phyloP scores from a whole-genome alignment of 2,797 vertebrate genomes.

The Adrianichthys oophorus region DNA sequence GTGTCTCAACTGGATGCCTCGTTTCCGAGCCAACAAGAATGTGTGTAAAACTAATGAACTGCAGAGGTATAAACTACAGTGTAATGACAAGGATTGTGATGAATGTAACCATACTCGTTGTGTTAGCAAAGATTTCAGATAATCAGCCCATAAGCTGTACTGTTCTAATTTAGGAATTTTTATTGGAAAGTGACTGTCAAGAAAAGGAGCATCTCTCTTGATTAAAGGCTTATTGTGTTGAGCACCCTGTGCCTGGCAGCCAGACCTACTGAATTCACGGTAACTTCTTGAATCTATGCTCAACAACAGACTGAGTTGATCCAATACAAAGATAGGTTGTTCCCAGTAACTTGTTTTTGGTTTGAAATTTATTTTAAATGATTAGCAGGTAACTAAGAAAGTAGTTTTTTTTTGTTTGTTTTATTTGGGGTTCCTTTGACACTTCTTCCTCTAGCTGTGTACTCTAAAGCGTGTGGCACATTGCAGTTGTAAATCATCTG shows the following conservation, averaged over 20 bases:
- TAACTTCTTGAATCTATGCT: conserved; percentile 8
- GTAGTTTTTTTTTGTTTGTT: background rate
- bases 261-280: conserved; percentile 10
- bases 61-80: conserved; percentile 7
- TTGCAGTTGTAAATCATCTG: too few relatives aligned
- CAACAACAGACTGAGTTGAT: conserved; percentile 11
- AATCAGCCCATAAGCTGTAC: conserved; percentile 31
- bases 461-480: too few relatives aligned
- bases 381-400: too few relatives aligned
- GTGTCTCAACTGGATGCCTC: background rate
- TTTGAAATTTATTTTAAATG: too few relatives aligned
- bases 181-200: conserved; percentile 46
- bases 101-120: conserved; percentile 35
- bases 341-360: too few relatives aligned
- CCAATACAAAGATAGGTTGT: background rate
- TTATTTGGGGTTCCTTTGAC: background rate
- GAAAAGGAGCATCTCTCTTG: conserved; percentile 30
- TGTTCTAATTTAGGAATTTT: conserved; percentile 38
- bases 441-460: background rate
- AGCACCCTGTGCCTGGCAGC: conserved; percentile 15
- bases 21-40: background rate
- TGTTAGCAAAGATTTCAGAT: conserved; percentile 52
- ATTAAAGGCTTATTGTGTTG: conserved; percentile 41
- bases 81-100: conserved; percentile 40
- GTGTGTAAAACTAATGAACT: conserved; percentile 17